Evolutionary conservation across 2,113 vertebrate genomes (phyloP).

Genomic region (western clawed frog (Xenopus tropicalis)): DNA sequence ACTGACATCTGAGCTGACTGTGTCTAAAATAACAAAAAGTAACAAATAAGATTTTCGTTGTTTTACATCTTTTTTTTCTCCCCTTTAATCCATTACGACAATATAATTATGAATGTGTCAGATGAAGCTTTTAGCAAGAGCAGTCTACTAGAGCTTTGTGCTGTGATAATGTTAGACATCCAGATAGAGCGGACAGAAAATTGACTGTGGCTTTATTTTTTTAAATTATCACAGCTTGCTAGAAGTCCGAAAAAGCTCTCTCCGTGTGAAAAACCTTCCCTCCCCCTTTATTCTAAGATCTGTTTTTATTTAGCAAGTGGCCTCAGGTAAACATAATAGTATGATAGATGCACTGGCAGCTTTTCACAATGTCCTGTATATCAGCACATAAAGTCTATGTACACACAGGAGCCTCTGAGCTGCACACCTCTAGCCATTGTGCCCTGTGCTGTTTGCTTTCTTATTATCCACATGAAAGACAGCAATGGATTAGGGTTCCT

Average conservation of each 20-base stretch:
- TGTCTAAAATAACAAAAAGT: neutral
- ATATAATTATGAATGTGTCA: conserved; percentile 52
- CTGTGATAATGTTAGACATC: conserved; percentile 43
- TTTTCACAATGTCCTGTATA: too few relatives aligned
- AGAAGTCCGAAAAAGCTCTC: neutral
- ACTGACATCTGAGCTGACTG: neutral
- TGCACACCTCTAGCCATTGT: too few relatives aligned
- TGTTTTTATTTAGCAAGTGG: neutral
- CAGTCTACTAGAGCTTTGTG: conserved; percentile 47
- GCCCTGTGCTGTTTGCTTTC: too few relatives aligned
- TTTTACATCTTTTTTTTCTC: conserved; percentile 17
- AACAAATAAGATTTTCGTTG: conserved; percentile 37
- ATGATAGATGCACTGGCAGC: neutral
- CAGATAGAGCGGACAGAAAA: conserved; percentile 3
- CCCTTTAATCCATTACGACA: conserved; percentile 51
- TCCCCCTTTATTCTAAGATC: neutral
- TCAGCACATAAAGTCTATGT: neutral
- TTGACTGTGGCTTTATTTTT: conserved; percentile 37
- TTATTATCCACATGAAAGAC: too few relatives aligned
- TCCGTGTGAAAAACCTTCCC: neutral
- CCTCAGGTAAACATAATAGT: neutral
- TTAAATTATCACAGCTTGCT: conserved; percentile 32
- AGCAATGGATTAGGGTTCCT: too few relatives aligned
- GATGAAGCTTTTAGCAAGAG: conserved; percentile 50
- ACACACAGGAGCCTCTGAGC: too few relatives aligned